Base-by-base conservation (phyloP, 1,140 invertebrate genomes). In the Diorhabda elongata region DNA sequence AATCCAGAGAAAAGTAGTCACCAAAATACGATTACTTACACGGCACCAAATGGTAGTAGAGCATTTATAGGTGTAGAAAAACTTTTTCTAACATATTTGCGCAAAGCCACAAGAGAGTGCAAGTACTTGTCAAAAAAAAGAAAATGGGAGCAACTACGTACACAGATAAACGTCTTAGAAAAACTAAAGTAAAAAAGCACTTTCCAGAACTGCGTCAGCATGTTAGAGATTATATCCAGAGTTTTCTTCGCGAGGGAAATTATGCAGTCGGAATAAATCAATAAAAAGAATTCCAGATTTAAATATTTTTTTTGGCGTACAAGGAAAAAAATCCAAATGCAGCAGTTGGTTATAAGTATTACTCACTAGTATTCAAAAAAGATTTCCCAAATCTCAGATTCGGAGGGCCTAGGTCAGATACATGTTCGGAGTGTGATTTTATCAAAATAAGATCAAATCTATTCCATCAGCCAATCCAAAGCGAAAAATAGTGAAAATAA, bases 281-380 rank as follows among this genome's bases (percentile, higher is more conserved):
- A 42, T 5, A 61, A 67, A 70, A 44, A n/a, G 65, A 67, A 67
- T 70, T 62, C 58, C 8, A 11, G 66, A 67, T 58, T 62, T 67
- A 70, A 69, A 70, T 58, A 60, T 62, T 70, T 5, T 52, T 43
- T 43, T 67, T 62, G 56, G 65, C 66, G 8, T 70, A 57, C 57
- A 4, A 52, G 47, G 9, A 67, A 43, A 67, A 67, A 44, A 43
- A 67, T 63, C 45, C 61, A 3, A 11, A 58, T 8, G 44, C 42
- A 11, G 5, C 42, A 8, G 59, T 67, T 42, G 67, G 9, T 42
- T 63, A 70, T n/a, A 70, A 67, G 42, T 70, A 61, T 62, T 70
- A 67, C 26, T 44, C 9, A 11, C 42, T 4, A 60, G 60, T 70
- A 8, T 67, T 62, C n/a, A 62, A 67, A 57, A 44, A 56, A 47